Base-by-base conservation (phyloP, 2,797 vertebrate genomes). In the Acanthurus tractus region DNA sequence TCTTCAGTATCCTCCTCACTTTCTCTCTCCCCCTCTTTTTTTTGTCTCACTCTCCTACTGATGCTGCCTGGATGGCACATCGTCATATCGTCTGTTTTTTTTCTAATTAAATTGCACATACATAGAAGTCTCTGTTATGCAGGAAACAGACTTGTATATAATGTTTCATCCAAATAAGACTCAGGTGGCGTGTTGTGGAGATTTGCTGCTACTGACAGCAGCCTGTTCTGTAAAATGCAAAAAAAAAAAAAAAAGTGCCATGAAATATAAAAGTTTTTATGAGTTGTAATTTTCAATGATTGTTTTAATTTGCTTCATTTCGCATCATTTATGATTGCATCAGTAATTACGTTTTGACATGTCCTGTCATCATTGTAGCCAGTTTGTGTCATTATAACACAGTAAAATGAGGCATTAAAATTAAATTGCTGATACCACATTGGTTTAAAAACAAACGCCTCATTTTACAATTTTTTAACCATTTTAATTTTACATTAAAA, bases 41-140 rank as follows among this genome's bases (percentile, higher is more conserved):
- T 65, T 54, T 81, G 65, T 74, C 79, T 46, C 34, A 54, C 58
- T 82, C 67, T 78, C 54, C 49, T 67, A 68, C 53, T 4, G n/a
- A 77, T 14, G n/a, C 83, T 84, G 68, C 52, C 69, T 59, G 71
- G 78, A 88, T 88, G 73, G 74, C 45, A 36, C 46, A 67, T 71
- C 70, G 76, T 58, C 56, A n/a, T n/a, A n/a, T n/a, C 79, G 80
- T 29, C 5, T 29, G 6, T 82, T 89, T 82, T 89, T 74, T 70
- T 66, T 53, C 83, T 84, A 88, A 93, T 94, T 92, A 92, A 92
- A 89, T 74, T 87, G 70, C 25, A 17, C 70, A 74, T 79, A 74
- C 65, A 79, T 84, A 73, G 63, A 85, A 83, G 70, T 81, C 67
- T 88, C 86, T 86, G 77, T 78, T 86, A 72, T 89, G 75, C 70